Conservation (phyloP, 2,797 vertebrate genomes). For the Mastacembelus armatus region DNA sequence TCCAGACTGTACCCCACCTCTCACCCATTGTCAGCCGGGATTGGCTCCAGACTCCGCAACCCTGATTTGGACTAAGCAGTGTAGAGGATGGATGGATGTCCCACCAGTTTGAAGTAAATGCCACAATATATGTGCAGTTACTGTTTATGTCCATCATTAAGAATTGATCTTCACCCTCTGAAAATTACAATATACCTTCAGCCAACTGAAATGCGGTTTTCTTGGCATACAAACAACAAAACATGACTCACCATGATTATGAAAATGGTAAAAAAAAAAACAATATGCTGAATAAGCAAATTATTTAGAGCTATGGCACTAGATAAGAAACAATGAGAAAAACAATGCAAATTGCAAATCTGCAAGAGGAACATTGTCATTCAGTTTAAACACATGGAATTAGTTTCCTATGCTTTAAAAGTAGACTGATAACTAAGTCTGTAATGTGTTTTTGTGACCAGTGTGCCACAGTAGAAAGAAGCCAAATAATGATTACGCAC, state of each 20-base stretch:
- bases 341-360: background rate
- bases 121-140: no score
- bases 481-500: conserved; percentile 51
- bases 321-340: background rate
- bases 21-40: no score
- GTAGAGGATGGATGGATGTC: no score
- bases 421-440: background rate
- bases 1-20: no score
- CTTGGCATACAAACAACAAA: background rate
- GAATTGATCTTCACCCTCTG: background rate
- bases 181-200: conserved; percentile 34
- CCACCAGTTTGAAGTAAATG: no score
- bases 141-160: background rate
- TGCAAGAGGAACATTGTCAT: no score
- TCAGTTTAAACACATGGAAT: no score
- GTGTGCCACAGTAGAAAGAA: conserved; percentile 36
- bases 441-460: background rate
- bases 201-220: background rate
- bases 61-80: no score
- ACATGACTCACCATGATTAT: background rate
- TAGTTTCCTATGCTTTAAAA: no score
- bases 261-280: background rate
- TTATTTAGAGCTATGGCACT: background rate
- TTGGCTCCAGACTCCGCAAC: no score
- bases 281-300: background rate